Evolutionary conservation across 2,113 vertebrate genomes (phyloP).

Genomic region (Oplegnathus fasciatus): DNA sequence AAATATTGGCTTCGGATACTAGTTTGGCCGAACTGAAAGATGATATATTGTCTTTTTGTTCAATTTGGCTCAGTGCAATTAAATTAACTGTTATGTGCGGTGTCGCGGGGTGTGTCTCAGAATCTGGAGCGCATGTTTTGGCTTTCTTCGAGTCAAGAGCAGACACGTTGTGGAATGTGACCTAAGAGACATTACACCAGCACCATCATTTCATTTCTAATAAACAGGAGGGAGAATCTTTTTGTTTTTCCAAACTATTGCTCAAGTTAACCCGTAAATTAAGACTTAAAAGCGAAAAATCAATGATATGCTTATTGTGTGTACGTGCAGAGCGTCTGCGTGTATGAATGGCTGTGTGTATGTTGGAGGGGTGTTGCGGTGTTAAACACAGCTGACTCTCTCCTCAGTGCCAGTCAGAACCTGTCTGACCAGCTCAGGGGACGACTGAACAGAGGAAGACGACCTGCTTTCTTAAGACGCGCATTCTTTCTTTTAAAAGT

Average conservation of each 20-base stretch:
- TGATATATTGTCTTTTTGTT: not conserved
- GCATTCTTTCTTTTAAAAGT: slow-evolving; percentile 11
- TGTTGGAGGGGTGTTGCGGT: not conserved
- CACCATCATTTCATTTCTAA: slow-evolving; percentile 37
- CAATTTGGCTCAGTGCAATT: not conserved
- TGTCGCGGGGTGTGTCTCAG: slow-evolving; percentile 55
- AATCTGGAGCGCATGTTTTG: slow-evolving; percentile 35
- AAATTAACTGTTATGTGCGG: not conserved
- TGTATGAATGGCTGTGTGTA: not conserved
- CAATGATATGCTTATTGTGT: not conserved
- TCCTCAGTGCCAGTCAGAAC: slow-evolving; percentile 59
- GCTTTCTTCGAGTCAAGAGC: slow-evolving; percentile 73
- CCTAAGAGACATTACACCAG: slow-evolving; percentile 41
- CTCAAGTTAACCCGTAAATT: slow-evolving; percentile 37
- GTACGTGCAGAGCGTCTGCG: not conserved
- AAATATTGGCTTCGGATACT: not conserved
- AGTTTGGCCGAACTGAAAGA: not conserved
- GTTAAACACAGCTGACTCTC: slow-evolving; percentile 27
- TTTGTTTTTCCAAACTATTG: slow-evolving; percentile 23
- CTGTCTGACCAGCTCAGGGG: slow-evolving; percentile 60
- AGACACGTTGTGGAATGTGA: slow-evolving; percentile 81
- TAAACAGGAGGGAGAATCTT: slow-evolving; percentile 6
- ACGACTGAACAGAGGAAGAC: slow-evolving; percentile 21
- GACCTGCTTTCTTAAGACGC: slow-evolving; percentile 11
- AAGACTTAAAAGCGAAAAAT: slow-evolving; percentile 4